Evolutionary conservation across 35 echinoderm and acorn worm species (phyloP).

Genomic region (Acanthaster planci): DNA sequence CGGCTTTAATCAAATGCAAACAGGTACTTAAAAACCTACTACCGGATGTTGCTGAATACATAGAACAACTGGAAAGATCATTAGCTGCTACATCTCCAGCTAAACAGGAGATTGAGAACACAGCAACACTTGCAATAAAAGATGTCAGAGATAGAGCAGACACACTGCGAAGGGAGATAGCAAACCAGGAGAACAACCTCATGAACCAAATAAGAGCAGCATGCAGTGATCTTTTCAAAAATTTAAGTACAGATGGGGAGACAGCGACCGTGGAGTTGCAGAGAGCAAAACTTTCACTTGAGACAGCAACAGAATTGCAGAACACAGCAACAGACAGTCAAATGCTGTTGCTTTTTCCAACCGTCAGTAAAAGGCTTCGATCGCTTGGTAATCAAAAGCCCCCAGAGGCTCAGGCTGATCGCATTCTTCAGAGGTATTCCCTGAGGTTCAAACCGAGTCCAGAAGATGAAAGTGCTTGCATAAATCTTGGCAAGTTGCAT

Average conservation of each 20-base stretch:
- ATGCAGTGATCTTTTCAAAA: too few relatives aligned
- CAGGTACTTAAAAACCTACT: too few relatives aligned
- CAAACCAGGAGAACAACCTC: background rate
- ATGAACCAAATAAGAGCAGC: background rate
- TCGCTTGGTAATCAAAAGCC: too few relatives aligned
- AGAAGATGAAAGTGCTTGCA: too few relatives aligned
- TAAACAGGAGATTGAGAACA: background rate
- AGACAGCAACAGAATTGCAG: background rate
- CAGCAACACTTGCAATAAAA: background rate
- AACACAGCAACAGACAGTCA: background rate
- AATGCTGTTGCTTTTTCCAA: too few relatives aligned
- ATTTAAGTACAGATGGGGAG: too few relatives aligned
- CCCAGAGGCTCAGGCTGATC: too few relatives aligned
- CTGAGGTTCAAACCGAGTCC: too few relatives aligned
- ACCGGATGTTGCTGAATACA: background rate
- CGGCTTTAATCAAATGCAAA: background rate
- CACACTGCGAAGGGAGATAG: background rate
- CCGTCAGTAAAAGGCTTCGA: too few relatives aligned
- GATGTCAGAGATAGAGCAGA: too few relatives aligned
- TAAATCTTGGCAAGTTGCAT: too few relatives aligned
- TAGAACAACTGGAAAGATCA: background rate
- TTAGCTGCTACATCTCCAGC: background rate
- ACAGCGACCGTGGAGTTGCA: background rate
- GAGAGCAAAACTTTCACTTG: background rate
- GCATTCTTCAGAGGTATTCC: too few relatives aligned